Evolutionary conservation across 2,797 vertebrate species (phyloP).

Genomic region (Limnodromus scolopaceus): DNA sequence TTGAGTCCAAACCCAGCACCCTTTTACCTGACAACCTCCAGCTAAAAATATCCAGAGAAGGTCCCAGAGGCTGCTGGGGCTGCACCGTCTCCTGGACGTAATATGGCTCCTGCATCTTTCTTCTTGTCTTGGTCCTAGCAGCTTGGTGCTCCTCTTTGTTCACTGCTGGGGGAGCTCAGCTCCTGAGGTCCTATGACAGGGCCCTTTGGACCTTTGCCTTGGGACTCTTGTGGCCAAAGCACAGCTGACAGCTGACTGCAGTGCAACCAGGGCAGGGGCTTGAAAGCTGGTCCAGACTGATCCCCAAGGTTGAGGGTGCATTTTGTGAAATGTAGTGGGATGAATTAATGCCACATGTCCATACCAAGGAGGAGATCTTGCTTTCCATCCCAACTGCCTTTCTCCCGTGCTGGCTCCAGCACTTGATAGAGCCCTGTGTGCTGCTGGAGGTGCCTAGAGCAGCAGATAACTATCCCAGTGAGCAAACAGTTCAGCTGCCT

Average conservation of each 20-base stretch:
- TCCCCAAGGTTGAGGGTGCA: background rate
- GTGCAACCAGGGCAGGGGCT: background rate
- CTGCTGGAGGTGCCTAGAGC: background rate
- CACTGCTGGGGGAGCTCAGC: background rate
- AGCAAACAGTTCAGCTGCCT: background rate
- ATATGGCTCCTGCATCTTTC: background rate
- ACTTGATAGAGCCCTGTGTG: background rate
- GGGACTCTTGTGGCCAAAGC: background rate
- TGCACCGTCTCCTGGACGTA: background rate
- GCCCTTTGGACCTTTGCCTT: background rate
- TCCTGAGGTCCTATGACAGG: background rate
- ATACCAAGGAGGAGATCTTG: background rate
- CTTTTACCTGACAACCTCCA: background rate
- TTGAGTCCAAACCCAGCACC: background rate
- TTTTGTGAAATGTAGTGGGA: background rate
- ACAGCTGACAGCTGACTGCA: background rate
- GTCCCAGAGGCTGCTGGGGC: fast-evolving
- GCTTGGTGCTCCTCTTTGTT: background rate
- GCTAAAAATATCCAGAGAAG: background rate
- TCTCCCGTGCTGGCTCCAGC: background rate
- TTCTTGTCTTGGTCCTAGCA: background rate
- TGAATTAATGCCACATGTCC: background rate
- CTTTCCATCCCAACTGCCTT: background rate
- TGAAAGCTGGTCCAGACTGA: background rate
- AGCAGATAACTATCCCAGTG: background rate